These are phyloP conservation scores for Melanotaenia pygmaea DNA, from an alignment of 2,797 vertebrate genomes.

Conservation along the genomic window DNA sequence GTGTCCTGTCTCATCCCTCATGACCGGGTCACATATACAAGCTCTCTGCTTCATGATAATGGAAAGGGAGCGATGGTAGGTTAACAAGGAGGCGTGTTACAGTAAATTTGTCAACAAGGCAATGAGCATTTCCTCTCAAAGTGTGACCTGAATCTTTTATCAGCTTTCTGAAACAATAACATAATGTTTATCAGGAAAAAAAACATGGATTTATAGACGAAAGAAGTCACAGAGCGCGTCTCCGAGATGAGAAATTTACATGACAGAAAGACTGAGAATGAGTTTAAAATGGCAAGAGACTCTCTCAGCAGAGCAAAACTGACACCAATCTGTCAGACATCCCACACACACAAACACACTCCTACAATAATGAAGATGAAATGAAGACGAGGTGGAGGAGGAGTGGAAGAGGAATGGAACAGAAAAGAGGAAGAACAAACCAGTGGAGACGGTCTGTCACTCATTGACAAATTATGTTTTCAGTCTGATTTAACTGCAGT, in stretches of 20 bases:
- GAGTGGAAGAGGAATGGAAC: constrained; percentile 33
- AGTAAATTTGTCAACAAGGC: not conserved
- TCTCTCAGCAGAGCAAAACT: constrained; percentile 61
- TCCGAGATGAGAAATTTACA: constrained; percentile 38
- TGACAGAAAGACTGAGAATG: constrained; percentile 31
- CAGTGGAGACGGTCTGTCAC: constrained; percentile 53
- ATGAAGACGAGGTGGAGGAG: constrained; percentile 45
- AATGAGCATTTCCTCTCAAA: not conserved
- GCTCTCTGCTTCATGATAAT: not conserved
- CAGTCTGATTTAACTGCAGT: constrained; percentile 33
- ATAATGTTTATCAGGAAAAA: not conserved
- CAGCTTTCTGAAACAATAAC: not conserved
- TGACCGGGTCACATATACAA: too few species aligned
- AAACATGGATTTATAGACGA: not conserved
- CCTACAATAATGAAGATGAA: constrained; percentile 56
- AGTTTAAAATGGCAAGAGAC: constrained; percentile 29
- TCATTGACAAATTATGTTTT: constrained; percentile 52
- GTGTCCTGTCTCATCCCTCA: too few species aligned
- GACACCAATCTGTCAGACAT: constrained; percentile 76
- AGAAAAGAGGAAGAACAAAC: constrained; percentile 40
- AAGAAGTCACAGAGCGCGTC: constrained; percentile 3
- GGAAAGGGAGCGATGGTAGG: not conserved
- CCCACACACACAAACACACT: constrained; percentile 28
- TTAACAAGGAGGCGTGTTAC: not conserved
- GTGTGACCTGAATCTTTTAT: not conserved